Evolutionary conservation across 2,797 vertebrate genomes (phyloP).

Genomic region (Diplodus sargus): DNA sequence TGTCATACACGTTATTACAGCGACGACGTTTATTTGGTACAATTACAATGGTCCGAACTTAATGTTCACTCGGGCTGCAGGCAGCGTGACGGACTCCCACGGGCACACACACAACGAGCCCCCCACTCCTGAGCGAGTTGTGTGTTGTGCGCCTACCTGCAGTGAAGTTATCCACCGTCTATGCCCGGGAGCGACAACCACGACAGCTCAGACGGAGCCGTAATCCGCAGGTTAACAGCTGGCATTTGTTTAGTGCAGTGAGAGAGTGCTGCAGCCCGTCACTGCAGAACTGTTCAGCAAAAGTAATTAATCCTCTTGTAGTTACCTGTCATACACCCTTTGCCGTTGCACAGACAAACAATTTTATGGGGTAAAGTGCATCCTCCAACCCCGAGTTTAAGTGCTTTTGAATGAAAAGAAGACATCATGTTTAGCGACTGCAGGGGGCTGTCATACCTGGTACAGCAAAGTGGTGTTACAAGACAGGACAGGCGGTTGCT

Average conservation of each 20-base stretch:
- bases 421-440: too few relatives aligned
- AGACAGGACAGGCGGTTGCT: too few relatives aligned
- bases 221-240: constrained; percentile 10
- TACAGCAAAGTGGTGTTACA: not conserved
- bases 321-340: not conserved
- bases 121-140: constrained; percentile 15
- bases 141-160: constrained; percentile 35
- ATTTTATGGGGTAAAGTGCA: not conserved
- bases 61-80: constrained; percentile 16
- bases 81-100: constrained; percentile 7
- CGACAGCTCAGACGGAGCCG: not conserved
- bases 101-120: not conserved
- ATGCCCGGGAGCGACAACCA: constrained; percentile 11
- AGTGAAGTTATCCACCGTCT: constrained; percentile 27
- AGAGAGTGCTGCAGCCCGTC: not conserved
- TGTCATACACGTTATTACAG: constrained; percentile 5
- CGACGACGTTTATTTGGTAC: constrained; percentile 11
- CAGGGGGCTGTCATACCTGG: too few relatives aligned
- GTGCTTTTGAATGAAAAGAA: not conserved
- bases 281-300: not conserved
- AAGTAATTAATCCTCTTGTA: not conserved
- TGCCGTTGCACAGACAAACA: not conserved
- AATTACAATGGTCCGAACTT: not conserved
- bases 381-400: not conserved
- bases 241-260: not conserved